phyloP scores from a whole-genome alignment of 2,888 invertebrate species.

The Acanthosepion lycidas region DNA sequence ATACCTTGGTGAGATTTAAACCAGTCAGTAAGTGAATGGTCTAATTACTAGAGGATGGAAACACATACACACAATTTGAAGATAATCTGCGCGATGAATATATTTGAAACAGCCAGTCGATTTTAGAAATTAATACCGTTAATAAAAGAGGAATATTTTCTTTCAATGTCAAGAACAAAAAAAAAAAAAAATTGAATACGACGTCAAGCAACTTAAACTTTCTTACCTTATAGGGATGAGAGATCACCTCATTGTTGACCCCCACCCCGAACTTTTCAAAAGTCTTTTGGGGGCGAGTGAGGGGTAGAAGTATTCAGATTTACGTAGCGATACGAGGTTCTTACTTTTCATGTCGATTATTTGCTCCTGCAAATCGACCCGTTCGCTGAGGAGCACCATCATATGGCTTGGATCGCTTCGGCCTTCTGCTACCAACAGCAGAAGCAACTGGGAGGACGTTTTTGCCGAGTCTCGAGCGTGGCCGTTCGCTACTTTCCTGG shows the following conservation, averaged over 20 bases:
- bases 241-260: background rate
- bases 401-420: background rate
- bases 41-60: no score
- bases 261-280: background rate
- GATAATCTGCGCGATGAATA: no score
- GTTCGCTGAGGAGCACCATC: background rate
- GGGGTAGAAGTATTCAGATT: background rate
- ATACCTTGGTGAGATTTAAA: no score
- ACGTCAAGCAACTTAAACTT: background rate
- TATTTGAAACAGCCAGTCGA: no score
- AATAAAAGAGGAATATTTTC: no score
- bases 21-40: no score
- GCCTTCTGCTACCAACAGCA: background rate
- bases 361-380: background rate
- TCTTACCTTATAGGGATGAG: background rate
- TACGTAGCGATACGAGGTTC: background rate
- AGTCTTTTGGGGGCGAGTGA: background rate
- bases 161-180: background rate
- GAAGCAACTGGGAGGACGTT: background rate
- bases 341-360: background rate
- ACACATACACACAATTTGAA: no score
- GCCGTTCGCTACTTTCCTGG: background rate
- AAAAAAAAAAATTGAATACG: background rate
- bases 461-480: background rate
- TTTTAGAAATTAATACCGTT: no score